phyloP scores from a whole-genome alignment of 2,113 vertebrate genomes.

The Sylvietta virens region DNA sequence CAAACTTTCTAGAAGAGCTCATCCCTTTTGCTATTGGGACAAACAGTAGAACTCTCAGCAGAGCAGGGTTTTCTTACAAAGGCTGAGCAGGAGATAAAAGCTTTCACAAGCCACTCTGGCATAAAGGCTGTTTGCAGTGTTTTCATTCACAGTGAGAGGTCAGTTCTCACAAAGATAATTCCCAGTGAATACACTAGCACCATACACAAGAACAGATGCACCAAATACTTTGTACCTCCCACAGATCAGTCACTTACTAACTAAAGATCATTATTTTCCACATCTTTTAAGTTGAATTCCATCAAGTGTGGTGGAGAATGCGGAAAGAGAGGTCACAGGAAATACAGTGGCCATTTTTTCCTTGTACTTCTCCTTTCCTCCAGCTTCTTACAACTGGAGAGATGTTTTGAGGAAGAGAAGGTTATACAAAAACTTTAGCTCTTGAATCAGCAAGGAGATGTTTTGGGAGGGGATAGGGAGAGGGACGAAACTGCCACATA shows the following conservation, averaged over 20 bases:
- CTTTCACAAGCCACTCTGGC: background rate
- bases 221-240: background rate
- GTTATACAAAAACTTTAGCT: background rate
- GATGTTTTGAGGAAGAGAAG: background rate
- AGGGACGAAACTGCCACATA: background rate
- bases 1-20: background rate
- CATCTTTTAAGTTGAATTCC: background rate
- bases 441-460: background rate
- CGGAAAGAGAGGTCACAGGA: background rate
- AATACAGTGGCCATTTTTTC: background rate
- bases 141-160: background rate
- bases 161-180: background rate
- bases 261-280: background rate
- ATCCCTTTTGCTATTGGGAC: background rate
- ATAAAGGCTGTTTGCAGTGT: background rate
- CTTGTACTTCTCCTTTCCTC: background rate
- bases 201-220: background rate
- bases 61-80: background rate
- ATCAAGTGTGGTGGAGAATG: background rate
- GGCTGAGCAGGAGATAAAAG: background rate
- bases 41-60: background rate
- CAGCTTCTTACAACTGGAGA: background rate
- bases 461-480: background rate
- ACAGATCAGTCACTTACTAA: background rate
- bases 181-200: background rate